Percentiles rank a stretch among this genome's conserved stretches.
These are phyloP conservation scores for Drosophila jambulina DNA, from an alignment of 1,140 invertebrate genomes.

Conservation along the genomic window DNA sequence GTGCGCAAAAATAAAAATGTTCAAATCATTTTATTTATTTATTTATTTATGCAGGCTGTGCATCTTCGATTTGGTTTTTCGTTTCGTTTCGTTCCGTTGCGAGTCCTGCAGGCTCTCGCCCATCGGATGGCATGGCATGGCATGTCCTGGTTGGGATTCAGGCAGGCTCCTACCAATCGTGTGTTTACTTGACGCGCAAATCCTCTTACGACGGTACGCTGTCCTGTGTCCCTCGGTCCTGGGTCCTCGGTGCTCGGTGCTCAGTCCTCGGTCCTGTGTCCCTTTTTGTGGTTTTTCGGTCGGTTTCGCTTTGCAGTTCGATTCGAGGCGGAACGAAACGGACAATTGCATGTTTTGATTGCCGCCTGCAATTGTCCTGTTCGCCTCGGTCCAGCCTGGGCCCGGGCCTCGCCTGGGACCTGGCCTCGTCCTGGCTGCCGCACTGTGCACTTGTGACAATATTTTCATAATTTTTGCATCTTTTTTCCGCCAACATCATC, in stretches of 20 bases:
- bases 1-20: conserved; percentile 74
- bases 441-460: conserved; percentile 80
- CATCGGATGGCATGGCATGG: background rate
- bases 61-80: conserved; percentile 74
- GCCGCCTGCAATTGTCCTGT: conserved; percentile 81
- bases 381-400: conserved; percentile 24
- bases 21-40: conserved; percentile 84
- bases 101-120: conserved; percentile 23
- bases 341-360: conserved; percentile 83
- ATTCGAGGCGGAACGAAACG: conserved; percentile 70
- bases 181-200: conserved; percentile 82
- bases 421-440: conserved; percentile 16
- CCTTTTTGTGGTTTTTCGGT: conserved; percentile 42
- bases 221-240: conserved; percentile 17
- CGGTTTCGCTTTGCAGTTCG: conserved; percentile 50
- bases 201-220: conserved; percentile 69
- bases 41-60: conserved; percentile 82
- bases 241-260: conserved; percentile 5
- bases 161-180: conserved; percentile 49
- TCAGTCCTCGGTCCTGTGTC: conserved; percentile 12
- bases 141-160: conserved; percentile 28
- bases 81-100: conserved; percentile 18
- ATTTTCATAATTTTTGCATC: conserved; percentile 84
- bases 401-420: conserved; percentile 7
- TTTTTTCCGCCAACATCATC: conserved; percentile 58